These are phyloP conservation scores for Lethrus apterus DNA, from an alignment of 1,140 invertebrate genomes.

Conservation along the genomic window DNA sequence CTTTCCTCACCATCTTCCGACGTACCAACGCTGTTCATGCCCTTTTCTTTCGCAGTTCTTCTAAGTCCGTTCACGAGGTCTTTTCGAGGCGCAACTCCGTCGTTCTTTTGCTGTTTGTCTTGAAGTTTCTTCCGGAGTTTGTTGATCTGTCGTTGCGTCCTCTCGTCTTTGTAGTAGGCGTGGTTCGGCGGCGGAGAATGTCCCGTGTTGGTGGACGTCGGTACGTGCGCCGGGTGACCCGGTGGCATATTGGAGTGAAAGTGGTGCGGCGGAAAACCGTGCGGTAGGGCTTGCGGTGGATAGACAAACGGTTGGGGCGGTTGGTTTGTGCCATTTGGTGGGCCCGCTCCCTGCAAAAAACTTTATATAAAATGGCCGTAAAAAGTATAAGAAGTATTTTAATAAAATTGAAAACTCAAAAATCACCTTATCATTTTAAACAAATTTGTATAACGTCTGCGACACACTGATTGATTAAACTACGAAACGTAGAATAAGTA, in stretches of 20 bases:
- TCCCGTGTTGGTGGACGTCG: constrained; percentile 41
- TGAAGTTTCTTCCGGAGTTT: constrained; percentile 56
- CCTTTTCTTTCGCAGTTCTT: constrained; percentile 41
- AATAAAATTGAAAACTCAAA: neutral
- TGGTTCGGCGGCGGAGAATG: constrained; percentile 46
- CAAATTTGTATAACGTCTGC: no score
- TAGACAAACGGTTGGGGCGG: constrained; percentile 52
- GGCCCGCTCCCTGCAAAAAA: constrained; percentile 44
- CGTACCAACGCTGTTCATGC: constrained; percentile 55
- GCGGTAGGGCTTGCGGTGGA: constrained; percentile 42
- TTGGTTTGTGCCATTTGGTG: constrained; percentile 55
- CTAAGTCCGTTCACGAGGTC: constrained; percentile 45
- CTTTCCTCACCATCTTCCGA: constrained; percentile 65
- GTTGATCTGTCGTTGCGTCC: constrained; percentile 63
- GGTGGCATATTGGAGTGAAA: constrained; percentile 47
- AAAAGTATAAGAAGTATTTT: no score
- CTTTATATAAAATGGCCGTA: no score
- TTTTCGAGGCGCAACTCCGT: constrained; percentile 50
- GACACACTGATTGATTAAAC: neutral
- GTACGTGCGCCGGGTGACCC: constrained; percentile 36
- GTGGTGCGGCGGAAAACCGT: constrained; percentile 50
- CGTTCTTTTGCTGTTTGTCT: constrained; percentile 29
- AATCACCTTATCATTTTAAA: neutral
- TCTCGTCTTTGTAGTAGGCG: constrained; percentile 64
- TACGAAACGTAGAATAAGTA: neutral